Evolutionary conservation across 2,797 vertebrate species (phyloP), one percentile per base, ranked within the genome.

Genomic region (Trachops cirrhosus): DNA sequence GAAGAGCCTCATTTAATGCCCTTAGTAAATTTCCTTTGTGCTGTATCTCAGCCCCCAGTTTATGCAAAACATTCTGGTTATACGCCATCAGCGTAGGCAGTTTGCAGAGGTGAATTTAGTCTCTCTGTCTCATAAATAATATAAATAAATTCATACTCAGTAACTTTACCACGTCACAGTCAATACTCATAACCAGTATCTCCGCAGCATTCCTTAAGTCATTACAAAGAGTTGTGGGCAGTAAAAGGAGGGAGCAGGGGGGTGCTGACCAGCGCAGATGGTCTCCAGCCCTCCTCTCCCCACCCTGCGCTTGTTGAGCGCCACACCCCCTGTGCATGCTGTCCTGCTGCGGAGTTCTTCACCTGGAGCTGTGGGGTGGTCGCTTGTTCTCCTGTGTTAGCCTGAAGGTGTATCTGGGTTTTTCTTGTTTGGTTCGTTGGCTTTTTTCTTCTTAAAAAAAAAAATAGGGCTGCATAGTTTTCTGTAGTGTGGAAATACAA

Each of bases 261-360:
- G 54, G 32, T 11, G 54, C 4, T 54, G 48, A 19, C 48, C n/a
- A 32, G 57, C 10, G n/a, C 46, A 64, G 19, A 39, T 9, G 5
- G 1, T 62, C 50, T 67, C 46, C 6, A 2, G 24, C 48, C 26
- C 37, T 16, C 34, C 59, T 22, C 34, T 57, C 8, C 41, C 44
- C 7, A 0, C 21, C 79, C 77, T 46, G 0, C 37, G 0, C 14
- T 0, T 34, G 29, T 6, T 0, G n/a, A 12, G 14, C 9, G 8
- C 4, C 44, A 12, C 5, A 1, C 39, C 18, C 19, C 7, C 29
- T 67, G 34, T 54, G 32, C 48, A 24, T 5, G 34, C 48, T 19
- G 19, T 32, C 6, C 22, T 12, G 6, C 29, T 26, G 1, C 0
- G 1, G 50, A 64, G n/a, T 52, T 75, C 68, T 54, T 34, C 57